phyloP scores from a whole-genome alignment of 2,888 invertebrate genomes.

The Eulithis testata region DNA sequence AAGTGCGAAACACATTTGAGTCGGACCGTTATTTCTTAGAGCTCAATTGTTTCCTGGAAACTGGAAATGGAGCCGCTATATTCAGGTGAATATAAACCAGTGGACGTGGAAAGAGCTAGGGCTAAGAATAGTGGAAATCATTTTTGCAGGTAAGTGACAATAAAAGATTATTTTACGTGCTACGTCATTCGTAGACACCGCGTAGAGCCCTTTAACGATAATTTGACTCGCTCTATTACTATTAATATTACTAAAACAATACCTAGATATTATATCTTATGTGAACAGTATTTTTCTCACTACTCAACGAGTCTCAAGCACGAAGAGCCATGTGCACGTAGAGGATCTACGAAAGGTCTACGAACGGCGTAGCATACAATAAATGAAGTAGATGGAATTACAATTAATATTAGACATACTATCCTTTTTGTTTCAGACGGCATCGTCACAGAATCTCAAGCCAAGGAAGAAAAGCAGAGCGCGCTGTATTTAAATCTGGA shows the following conservation, averaged over 20 bases:
- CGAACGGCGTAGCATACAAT: conserved; percentile 9
- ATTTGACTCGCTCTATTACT: background rate
- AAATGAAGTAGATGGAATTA: background rate
- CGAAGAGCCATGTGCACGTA: background rate
- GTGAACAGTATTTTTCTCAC: no score
- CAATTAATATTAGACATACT: background rate
- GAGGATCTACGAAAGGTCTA: conserved; percentile 11
- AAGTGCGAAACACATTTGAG: conserved; percentile 28
- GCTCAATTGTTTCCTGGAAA: conserved; percentile 27
- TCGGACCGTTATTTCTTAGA: conserved; percentile 11
- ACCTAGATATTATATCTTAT: no score
- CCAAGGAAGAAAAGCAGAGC: conserved; percentile 52
- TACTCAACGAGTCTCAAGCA: no score
- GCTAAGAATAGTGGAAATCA: conserved; percentile 21
- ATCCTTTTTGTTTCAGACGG: conserved; percentile 42
- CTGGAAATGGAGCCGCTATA: conserved; percentile 24
- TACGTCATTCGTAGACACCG: conserved; percentile 10
- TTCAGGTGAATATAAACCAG: conserved; percentile 16
- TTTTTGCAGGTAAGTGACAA: conserved; percentile 33
- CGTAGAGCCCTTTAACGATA: conserved; percentile 8
- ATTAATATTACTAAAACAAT: background rate
- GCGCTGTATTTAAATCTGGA: conserved; percentile 93
- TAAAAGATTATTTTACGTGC: background rate
- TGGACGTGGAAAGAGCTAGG: conserved; percentile 32
- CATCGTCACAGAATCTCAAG: conserved; percentile 48